Percentiles rank a stretch among this genome's conserved stretches.
Conservation (phyloP, 2,797 vertebrate genomes). For the Clarias fuscus region DNA sequence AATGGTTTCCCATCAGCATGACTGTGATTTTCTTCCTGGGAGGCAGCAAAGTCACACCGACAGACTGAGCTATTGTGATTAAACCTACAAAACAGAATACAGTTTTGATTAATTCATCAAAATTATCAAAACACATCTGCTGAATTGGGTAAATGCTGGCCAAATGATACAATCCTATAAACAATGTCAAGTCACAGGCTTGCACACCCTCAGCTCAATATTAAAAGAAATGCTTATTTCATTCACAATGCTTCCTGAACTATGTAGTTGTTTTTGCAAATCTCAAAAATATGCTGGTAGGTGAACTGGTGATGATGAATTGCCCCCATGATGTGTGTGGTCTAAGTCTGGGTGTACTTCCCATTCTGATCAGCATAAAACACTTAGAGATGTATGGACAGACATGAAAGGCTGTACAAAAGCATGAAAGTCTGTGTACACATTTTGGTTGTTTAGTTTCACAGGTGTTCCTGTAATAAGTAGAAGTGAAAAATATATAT, state of each 20-base stretch:
- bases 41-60: constrained; percentile 76
- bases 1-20: constrained; percentile 87
- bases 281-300: not conserved
- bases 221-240: not conserved
- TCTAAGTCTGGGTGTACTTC: not conserved
- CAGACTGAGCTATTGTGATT: constrained; percentile 74
- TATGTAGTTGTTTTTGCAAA: not conserved
- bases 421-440: not conserved
- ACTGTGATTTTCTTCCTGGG: constrained; percentile 85
- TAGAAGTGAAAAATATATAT: not conserved
- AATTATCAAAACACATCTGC: not conserved
- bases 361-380: not conserved
- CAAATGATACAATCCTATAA: not conserved
- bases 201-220: not conserved
- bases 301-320: not conserved
- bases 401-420: not conserved
- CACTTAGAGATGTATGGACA: not conserved
- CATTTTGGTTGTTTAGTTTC: not conserved
- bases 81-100: constrained; percentile 66
- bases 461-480: not conserved
- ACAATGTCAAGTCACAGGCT: not conserved
- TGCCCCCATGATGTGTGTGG: not conserved
- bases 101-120: not conserved
- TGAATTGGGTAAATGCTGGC: not conserved
- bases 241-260: not conserved